Evolutionary conservation across 2,797 vertebrate species (phyloP), one percentile per base, ranked within the genome.

Genomic region (Salarias fasciatus): DNA sequence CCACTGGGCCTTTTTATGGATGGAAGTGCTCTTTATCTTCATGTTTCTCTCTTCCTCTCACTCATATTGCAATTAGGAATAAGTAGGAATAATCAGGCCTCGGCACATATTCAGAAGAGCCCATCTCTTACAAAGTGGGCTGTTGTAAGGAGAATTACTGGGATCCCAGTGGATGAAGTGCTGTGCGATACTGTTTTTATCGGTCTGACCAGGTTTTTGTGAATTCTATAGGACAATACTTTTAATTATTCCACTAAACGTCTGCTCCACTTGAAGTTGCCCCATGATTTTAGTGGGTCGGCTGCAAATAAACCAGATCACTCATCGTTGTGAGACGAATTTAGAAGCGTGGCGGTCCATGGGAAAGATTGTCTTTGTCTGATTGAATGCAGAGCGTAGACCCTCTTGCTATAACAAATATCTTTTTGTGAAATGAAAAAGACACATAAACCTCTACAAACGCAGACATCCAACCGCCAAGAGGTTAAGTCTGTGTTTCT

Each of bases 231-330:
- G 42, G 3, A 15, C 47, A 45, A 45, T 58, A 37, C 41, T 49
- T 61, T 33, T 72, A 13, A 63, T 72, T 74, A 41, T 60, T 71
- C 82, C 35, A 79, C 41, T 49, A 51, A 6, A 47, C 52, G 47
- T 53, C 38, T 81, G 80, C 74, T 88, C 80, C 65, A 82, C 15
- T 85, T 87, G 13, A 54, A 73, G 62, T 37, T 63, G 68, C 53
- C 47, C 58, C 35, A 28, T 42, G 46, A 49, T 59, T 85, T 86
- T 88, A 82, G 29, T 89, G 71, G 85, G 78, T 72, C 83, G 82
- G 37, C 56, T 69, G 48, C 46, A 81, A 80, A 77, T 72, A 67
- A 89, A 89, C 73, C 79, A 82, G 81, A 86, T 88, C 84, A 85
- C 56, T 71, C 73, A 69, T 75, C 84, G 71, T 80, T 77, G 45